phyloP scores from a whole-genome alignment of 2,797 vertebrate genomes.

The Poecilia velifera region DNA sequence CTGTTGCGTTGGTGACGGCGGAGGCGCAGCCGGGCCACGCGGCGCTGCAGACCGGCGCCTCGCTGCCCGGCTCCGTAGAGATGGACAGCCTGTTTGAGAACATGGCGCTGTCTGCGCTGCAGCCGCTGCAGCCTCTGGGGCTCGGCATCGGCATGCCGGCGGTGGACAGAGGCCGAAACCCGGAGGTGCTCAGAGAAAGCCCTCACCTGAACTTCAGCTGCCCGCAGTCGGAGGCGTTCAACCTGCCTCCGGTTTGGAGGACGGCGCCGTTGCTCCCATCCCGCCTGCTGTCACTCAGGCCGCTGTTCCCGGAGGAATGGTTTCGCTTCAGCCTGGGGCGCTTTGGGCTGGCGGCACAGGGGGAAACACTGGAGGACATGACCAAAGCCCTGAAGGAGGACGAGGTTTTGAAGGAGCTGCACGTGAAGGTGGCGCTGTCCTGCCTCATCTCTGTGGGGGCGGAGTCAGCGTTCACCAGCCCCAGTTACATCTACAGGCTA shows the following conservation, averaged over 20 bases:
- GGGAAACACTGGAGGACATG: slow-evolving; percentile 83
- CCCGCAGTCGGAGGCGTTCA: slow-evolving; percentile 85
- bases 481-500: slow-evolving; percentile 89
- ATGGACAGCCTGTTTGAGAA: slow-evolving; percentile 82
- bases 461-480: slow-evolving; percentile 86
- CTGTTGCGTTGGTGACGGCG: slow-evolving; percentile 80
- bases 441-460: slow-evolving; percentile 90
- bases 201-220: slow-evolving; percentile 86
- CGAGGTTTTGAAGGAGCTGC: slow-evolving; percentile 86
- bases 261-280: slow-evolving; percentile 83
- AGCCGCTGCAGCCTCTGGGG: slow-evolving; percentile 85
- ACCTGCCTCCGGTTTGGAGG: slow-evolving; percentile 89
- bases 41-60: slow-evolving; percentile 70
- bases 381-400: slow-evolving; percentile 88
- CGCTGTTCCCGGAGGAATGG: slow-evolving; percentile 94
- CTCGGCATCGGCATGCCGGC: slow-evolving; percentile 88
- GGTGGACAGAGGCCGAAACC: slow-evolving; percentile 83
- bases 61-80: slow-evolving; percentile 92
- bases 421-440: slow-evolving; percentile 86
- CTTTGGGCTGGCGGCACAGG: slow-evolving; percentile 84
- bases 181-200: slow-evolving; percentile 67
- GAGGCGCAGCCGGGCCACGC: slow-evolving; percentile 73
- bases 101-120: slow-evolving; percentile 80
- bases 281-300: slow-evolving; percentile 85
- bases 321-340: slow-evolving; percentile 88